phyloP scores from a whole-genome alignment of 1,140 invertebrate species.

The Drosophila pectinifera region DNA sequence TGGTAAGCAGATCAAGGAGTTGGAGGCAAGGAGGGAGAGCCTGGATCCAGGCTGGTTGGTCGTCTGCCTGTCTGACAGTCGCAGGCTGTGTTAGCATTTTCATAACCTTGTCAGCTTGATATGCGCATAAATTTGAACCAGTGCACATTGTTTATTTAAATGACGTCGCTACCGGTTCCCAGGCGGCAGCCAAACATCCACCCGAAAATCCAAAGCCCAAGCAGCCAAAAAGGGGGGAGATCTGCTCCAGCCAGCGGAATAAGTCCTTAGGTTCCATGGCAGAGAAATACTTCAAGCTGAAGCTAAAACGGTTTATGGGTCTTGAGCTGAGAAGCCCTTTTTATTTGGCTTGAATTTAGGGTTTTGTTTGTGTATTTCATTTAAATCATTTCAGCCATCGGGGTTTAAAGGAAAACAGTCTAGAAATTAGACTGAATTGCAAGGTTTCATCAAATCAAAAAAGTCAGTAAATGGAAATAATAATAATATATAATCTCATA shows the following conservation, averaged over 20 bases:
- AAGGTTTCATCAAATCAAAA: too few species aligned
- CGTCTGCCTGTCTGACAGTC: slow-evolving; percentile 25
- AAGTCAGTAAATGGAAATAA: too few species aligned
- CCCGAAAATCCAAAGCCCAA: slow-evolving; percentile 33
- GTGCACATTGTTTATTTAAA: slow-evolving; percentile 82
- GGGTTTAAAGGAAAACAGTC: neutral
- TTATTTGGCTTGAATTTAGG: neutral
- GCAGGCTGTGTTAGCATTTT: slow-evolving; percentile 73
- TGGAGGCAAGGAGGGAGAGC: neutral
- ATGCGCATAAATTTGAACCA: slow-evolving; percentile 81
- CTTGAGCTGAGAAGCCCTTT: neutral
- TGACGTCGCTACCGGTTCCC: slow-evolving; percentile 54
- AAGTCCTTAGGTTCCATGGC: neutral
- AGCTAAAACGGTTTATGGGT: slow-evolving; percentile 3
- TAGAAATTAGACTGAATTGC: neutral
- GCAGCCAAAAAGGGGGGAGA: slow-evolving; percentile 7
- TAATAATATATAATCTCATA: too few species aligned
- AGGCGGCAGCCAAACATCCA: slow-evolving; percentile 18
- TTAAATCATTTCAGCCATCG: neutral
- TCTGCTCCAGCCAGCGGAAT: neutral
- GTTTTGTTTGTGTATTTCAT: neutral
- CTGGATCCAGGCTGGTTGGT: slow-evolving; percentile 20
- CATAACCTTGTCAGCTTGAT: slow-evolving; percentile 82
- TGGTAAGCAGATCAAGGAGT: slow-evolving; percentile 1
- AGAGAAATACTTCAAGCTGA: neutral